Percentiles rank a stretch among this genome's conserved stretches.
Evolutionary conservation across 2,797 vertebrate genomes (phyloP).

Genomic region (Diglossa cyanea): DNA sequence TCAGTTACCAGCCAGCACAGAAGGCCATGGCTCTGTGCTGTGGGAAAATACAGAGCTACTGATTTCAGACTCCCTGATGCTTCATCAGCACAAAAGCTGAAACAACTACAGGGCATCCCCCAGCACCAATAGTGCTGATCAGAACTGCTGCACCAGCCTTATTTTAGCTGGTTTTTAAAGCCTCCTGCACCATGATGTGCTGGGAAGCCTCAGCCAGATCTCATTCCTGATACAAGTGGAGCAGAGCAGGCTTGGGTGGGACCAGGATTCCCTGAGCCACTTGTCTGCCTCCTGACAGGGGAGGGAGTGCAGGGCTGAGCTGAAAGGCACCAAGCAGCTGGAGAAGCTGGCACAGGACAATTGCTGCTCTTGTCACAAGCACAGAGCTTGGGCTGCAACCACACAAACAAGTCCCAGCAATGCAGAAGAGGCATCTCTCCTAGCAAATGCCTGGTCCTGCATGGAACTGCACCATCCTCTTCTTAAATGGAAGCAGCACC

Average conservation of each 20-base stretch:
- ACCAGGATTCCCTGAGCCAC: neutral
- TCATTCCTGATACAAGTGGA: neutral
- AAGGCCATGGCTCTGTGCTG: neutral
- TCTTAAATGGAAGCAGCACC: neutral
- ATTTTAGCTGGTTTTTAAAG: neutral
- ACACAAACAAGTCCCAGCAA: neutral
- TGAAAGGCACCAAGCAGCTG: neutral
- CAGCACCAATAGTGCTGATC: fast-evolving
- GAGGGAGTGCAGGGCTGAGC: fast-evolving
- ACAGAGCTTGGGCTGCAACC: neutral
- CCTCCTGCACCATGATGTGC: neutral
- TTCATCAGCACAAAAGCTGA: neutral
- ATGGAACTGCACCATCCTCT: neutral
- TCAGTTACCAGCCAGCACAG: neutral
- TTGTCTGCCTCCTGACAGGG: neutral
- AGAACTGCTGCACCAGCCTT: neutral
- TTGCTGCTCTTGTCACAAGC: neutral
- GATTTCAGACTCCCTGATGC: neutral
- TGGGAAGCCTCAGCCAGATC: neutral
- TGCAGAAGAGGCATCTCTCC: neutral
- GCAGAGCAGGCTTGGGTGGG: neutral
- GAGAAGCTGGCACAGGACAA: neutral
- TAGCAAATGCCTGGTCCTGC: neutral
- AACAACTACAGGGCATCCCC: neutral
- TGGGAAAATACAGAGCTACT: neutral